Base-by-base conservation (phyloP, 2,113 vertebrate species). In the Cebidichthys violaceus region DNA sequence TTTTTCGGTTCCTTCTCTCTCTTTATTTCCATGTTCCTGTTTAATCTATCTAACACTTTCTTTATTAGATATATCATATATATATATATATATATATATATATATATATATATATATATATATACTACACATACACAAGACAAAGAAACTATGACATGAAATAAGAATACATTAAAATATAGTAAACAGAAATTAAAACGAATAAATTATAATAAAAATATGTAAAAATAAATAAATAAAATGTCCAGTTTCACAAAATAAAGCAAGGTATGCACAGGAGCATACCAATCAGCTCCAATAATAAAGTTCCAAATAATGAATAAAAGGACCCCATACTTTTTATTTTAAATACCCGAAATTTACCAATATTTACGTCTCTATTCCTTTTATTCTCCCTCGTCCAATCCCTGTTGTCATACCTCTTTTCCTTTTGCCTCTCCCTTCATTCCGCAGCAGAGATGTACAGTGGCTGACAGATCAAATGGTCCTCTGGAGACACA, bases 391-490 rank as follows among this genome's bases (percentile, higher is more conserved):
- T 43, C 1, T 67, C 13, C 0, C 11, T 3, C 2, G 2, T 18
- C 15, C 9, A 41, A 13, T n/a, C n/a, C n/a, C 43, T 52, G 13
- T 79, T 55, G 75, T 27, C 29, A 55, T 8, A 22, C 68, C 52
- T 64, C 65, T 64, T 43, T 67, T 45, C 24, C 13, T n/a, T 67
- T 18, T 20, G 27, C 37, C 5, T 52, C 39, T 20, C 9, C 35
- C 9, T 17, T 77, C 15, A 45, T 79, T 47, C 45, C 83, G 29
- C 18, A 71, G 22, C 50, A 47, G 65, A 59, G 65, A 43, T 68
- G 5, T 22, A 68, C 27, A 50, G 66, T 6, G 33, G 14, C 35
- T 43, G 70, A 77, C 83, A 35, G 22, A 81, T 90, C 24, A 75
- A 73, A 59, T 54, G 50, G 10, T 18, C 27, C 31, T 70, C 31